phyloP scores from a whole-genome alignment of 2,888 invertebrate genomes.

The Phytoseiulus persimilis region DNA sequence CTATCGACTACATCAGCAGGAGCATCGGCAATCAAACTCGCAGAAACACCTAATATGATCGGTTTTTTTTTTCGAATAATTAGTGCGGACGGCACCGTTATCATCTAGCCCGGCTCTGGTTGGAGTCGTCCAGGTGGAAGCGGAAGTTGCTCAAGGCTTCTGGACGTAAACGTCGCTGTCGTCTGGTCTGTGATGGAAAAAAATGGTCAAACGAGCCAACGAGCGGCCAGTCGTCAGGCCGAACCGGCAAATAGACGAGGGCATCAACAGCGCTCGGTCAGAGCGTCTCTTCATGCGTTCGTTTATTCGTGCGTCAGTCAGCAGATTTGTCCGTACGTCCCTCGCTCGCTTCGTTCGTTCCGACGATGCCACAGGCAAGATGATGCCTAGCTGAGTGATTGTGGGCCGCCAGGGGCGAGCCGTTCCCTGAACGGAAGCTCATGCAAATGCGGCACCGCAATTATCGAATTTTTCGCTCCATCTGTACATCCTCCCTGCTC shows the following conservation, averaged over 20 bases:
- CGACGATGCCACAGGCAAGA: background rate
- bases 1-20: background rate
- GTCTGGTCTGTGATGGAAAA: background rate
- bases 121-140: background rate
- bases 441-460: too few species aligned
- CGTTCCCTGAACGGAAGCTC: too few species aligned
- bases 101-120: background rate
- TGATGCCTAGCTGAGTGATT: too few species aligned
- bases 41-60: background rate
- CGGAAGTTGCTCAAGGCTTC: background rate
- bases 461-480: too few species aligned
- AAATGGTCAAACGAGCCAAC: background rate
- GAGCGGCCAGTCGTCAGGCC: background rate
- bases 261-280: background rate
- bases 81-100: background rate
- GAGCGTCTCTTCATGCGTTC: background rate
- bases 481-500: too few species aligned
- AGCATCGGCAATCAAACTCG: background rate
- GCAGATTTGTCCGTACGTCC: background rate
- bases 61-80: background rate
- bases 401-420: too few species aligned
- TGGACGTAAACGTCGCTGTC: background rate
- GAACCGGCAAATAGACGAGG: background rate
- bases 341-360: background rate
- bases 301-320: background rate